Evolutionary conservation across 2,113 vertebrate genomes (phyloP).

Genomic region (Mormyrus iriodes): DNA sequence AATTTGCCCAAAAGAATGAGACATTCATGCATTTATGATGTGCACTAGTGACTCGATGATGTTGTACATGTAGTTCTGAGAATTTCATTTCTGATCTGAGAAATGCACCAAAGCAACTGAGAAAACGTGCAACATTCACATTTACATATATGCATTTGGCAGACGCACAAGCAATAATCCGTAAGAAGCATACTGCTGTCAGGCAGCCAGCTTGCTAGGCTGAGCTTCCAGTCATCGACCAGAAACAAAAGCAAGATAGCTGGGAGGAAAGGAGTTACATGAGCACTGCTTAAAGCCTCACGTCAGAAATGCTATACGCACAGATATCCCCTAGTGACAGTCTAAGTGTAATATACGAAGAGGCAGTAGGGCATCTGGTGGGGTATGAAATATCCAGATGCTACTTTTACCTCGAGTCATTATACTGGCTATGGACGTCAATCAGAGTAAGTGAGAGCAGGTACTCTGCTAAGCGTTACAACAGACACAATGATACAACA

Average conservation of each 20-base stretch:
- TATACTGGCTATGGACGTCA: background rate
- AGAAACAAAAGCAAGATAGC: background rate
- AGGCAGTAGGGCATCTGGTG: background rate
- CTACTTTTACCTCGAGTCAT: background rate
- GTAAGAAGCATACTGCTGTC: background rate
- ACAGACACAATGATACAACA: background rate
- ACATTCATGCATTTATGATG: too few species aligned
- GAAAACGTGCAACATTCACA: too few species aligned
- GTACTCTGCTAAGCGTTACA: background rate
- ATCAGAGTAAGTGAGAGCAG: background rate
- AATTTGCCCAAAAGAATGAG: too few species aligned
- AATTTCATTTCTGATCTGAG: too few species aligned
- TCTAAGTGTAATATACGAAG: background rate
- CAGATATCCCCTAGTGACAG: background rate
- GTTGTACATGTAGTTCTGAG: too few species aligned
- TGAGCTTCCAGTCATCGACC: background rate
- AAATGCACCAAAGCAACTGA: too few species aligned
- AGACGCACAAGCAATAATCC: background rate
- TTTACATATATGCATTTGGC: background rate
- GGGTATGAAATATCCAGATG: background rate
- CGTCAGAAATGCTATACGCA: background rate
- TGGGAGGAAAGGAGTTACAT: background rate
- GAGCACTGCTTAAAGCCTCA: background rate
- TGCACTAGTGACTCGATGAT: too few species aligned
- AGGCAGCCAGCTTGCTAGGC: background rate